Evolutionary conservation across 2,888 invertebrate genomes (phyloP).

Genomic region (Orchesella flavescens): DNA sequence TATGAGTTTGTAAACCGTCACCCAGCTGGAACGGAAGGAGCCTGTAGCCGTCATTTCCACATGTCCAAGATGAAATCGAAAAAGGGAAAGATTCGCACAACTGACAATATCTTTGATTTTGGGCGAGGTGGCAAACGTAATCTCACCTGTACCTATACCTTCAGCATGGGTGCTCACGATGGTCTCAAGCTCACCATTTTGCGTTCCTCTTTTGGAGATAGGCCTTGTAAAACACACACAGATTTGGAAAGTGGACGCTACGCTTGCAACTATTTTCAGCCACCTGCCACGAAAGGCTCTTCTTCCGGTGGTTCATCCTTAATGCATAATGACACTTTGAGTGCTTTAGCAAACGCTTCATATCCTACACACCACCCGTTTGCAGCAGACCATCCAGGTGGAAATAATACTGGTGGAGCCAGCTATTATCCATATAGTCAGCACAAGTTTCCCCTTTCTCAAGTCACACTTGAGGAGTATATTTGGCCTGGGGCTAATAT

Average conservation of each 20-base stretch:
- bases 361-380: slow-evolving; percentile 46
- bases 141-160: slow-evolving; percentile 76
- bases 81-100: slow-evolving; percentile 77
- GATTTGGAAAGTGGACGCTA: slow-evolving; percentile 71
- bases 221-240: slow-evolving; percentile 67
- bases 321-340: slow-evolving; percentile 38
- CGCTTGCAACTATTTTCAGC: slow-evolving; percentile 64
- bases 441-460: slow-evolving; percentile 35
- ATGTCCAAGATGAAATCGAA: slow-evolving; percentile 75
- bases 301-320: slow-evolving; percentile 2
- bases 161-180: slow-evolving; percentile 66
- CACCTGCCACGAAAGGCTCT: slow-evolving; percentile 3
- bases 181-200: slow-evolving; percentile 64
- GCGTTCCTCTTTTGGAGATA: slow-evolving; percentile 69
- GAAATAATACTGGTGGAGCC: slow-evolving; percentile 33
- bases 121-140: slow-evolving; percentile 89
- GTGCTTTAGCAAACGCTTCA: slow-evolving; percentile 9
- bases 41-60: slow-evolving; percentile 85
- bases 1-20: slow-evolving; percentile 90
- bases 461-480: slow-evolving; percentile 67
- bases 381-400: slow-evolving; percentile 35
- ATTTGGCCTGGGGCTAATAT: slow-evolving; percentile 70
- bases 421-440: slow-evolving; percentile 22
- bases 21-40: slow-evolving; percentile 83
- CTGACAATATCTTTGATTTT: slow-evolving; percentile 87